These are phyloP conservation scores for Pongo abelii DNA, from an alignment of 2,113 vertebrate genomes.

Conservation along the genomic window DNA sequence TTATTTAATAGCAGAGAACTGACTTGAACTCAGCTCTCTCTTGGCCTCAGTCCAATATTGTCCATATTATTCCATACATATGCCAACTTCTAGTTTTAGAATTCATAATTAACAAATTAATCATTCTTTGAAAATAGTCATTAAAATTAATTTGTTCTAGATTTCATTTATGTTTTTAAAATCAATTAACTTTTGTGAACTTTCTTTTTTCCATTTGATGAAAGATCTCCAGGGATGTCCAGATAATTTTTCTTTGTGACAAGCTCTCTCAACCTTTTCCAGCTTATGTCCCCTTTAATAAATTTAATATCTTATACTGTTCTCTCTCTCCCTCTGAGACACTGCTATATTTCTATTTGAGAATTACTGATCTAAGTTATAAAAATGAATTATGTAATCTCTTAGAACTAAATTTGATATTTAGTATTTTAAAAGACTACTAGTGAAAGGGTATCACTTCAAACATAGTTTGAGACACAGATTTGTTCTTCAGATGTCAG, in stretches of 20 bases:
- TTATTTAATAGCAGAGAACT: neutral
- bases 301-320: neutral
- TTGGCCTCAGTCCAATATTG: neutral
- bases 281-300: neutral
- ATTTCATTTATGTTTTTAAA: conserved; percentile 52
- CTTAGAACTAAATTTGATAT: neutral
- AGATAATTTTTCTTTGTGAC: conserved; percentile 51
- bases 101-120: conserved; percentile 52
- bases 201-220: conserved; percentile 53
- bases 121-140: conserved; percentile 11
- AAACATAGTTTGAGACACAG: neutral
- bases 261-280: conserved; percentile 31
- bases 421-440: conserved; percentile 12
- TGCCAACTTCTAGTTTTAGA: conserved; percentile 14
- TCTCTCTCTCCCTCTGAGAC: neutral
- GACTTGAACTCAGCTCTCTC: neutral
- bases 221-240: conserved; percentile 38
- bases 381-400: conserved; percentile 19
- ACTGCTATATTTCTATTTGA: neutral
- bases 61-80: neutral
- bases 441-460: neutral
- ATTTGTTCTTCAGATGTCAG: neutral
- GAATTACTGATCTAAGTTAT: neutral
- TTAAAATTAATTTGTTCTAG: conserved; percentile 43
- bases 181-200: conserved; percentile 71